These are phyloP conservation scores for Linurgus olivaceus DNA, from an alignment of 2,797 vertebrate genomes.

Conservation along the genomic window DNA sequence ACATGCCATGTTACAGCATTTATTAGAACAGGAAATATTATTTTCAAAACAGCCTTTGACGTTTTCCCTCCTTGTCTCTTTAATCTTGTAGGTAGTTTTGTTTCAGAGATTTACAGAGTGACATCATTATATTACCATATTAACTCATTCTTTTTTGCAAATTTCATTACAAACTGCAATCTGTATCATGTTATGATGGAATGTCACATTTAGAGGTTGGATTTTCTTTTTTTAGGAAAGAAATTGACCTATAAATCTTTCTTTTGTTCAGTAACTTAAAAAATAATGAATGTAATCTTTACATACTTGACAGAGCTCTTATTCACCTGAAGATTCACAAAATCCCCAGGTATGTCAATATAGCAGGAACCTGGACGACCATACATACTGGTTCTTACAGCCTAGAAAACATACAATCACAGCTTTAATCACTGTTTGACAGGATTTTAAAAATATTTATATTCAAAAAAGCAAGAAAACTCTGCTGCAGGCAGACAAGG, in stretches of 20 bases:
- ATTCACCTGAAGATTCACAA: slow-evolving; percentile 86
- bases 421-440: background rate
- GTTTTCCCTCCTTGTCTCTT: background rate
- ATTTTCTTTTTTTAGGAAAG: background rate
- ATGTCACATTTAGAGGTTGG: background rate
- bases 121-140: background rate
- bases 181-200: background rate
- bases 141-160: background rate
- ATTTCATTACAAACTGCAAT: background rate
- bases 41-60: background rate
- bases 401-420: slow-evolving; percentile 72
- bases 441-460: background rate
- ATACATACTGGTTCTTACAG: slow-evolving; percentile 90
- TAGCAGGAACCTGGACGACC: slow-evolving; percentile 95
- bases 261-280: background rate
- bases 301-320: slow-evolving; percentile 84
- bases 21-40: background rate
- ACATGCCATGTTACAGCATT: background rate
- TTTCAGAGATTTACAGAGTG: background rate
- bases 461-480: background rate
- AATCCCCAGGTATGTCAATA: slow-evolving; percentile 92
- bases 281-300: background rate
- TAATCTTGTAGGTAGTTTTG: background rate
- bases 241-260: background rate
- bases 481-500: background rate